Evolutionary conservation across 2,797 vertebrate genomes (phyloP).

Genomic region (Heterohyrax brucei): DNA sequence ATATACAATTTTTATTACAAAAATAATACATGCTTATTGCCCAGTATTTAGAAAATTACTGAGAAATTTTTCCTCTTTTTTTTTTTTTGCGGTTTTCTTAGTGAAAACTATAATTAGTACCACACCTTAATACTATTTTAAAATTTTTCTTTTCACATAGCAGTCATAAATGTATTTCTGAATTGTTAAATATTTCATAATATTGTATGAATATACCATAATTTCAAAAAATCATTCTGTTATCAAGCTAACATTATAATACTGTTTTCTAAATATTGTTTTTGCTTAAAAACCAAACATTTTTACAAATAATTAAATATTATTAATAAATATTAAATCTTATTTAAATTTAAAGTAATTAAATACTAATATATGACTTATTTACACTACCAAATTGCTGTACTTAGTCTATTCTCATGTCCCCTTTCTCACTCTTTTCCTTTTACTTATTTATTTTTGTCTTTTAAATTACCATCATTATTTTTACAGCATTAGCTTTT

Average conservation of each 20-base stretch:
- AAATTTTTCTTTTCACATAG: slow-evolving; percentile 7
- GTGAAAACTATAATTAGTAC: slow-evolving; percentile 51
- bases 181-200: slow-evolving; percentile 46
- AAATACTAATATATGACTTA: too few relatives aligned
- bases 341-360: too few relatives aligned
- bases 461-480: slow-evolving; percentile 4
- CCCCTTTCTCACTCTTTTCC: too few relatives aligned
- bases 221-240: not conserved
- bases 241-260: not conserved
- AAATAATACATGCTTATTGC: slow-evolving; percentile 34
- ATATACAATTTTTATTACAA: slow-evolving; percentile 41
- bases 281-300: slow-evolving; percentile 47
- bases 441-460: not conserved
- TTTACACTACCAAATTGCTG: not conserved
- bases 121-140: slow-evolving; percentile 12
- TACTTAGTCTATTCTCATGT: slow-evolving; percentile 21
- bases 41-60: slow-evolving; percentile 64
- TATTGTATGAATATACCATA: slow-evolving; percentile 32
- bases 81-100: not conserved
- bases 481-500: not conserved
- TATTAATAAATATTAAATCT: not conserved
- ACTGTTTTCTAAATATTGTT: not conserved
- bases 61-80: not conserved
- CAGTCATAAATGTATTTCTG: slow-evolving; percentile 1
- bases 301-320: slow-evolving; percentile 60